phyloP scores from a whole-genome alignment of 2,797 vertebrate genomes.

The Macrochelys suwanniensis region DNA sequence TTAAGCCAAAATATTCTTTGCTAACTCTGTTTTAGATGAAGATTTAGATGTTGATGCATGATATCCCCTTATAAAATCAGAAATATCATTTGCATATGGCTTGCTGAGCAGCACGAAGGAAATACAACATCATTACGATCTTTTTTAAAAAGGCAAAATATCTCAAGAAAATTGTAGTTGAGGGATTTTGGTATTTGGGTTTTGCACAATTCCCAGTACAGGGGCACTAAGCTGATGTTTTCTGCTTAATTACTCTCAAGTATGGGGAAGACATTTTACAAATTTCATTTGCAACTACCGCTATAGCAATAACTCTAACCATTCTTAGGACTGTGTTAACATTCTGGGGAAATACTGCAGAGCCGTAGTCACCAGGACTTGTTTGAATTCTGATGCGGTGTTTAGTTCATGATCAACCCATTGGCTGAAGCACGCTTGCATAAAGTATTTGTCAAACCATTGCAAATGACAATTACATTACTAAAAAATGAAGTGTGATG shows the following conservation, averaged over 20 bases:
- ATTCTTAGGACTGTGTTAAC: not conserved
- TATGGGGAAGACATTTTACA: not conserved
- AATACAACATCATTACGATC: constrained; percentile 22
- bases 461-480: not conserved
- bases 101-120: constrained; percentile 46
- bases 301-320: not conserved
- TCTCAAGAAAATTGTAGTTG: not conserved
- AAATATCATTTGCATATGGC: constrained; percentile 45
- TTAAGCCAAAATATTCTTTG: constrained; percentile 50
- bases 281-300: not conserved
- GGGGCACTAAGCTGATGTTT: not conserved
- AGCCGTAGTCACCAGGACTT: not conserved
- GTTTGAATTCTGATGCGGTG: not conserved
- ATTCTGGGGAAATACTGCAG: not conserved
- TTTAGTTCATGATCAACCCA: not conserved
- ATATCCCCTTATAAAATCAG: constrained; percentile 38
- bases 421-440: not conserved
- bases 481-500: not conserved
- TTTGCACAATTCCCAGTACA: not conserved
- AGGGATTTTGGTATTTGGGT: not conserved
- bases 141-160: not conserved
- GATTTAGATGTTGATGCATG: constrained; percentile 51
- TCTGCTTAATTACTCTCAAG: not conserved
- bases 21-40: constrained; percentile 44
- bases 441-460: not conserved